Base-by-base conservation (phyloP, 2,113 vertebrate genomes). In the Cacatua alba region DNA sequence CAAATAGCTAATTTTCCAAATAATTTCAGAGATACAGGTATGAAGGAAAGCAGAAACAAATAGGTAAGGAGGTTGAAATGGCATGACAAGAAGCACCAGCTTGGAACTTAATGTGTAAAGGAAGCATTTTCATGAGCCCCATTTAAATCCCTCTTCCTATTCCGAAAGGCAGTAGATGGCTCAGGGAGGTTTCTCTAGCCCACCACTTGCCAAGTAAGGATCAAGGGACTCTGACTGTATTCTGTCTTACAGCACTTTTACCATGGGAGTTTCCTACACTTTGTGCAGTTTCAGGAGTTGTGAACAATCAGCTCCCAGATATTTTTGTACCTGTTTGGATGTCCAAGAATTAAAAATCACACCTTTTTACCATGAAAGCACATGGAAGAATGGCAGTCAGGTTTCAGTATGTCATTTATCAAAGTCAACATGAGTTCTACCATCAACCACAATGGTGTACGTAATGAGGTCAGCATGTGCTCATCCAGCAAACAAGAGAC, bases 391-490 rank as follows among this genome's bases (percentile, higher is more conserved):
- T 24, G 6, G 20, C 48, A 96, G 39, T n/a, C 11, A 17, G 41
- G 31, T 75, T 84, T 84, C 74, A 85, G 15, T 23, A n/a, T 0
- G 0, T 68, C 17, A 31, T 76, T 64, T 62, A 62, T 65, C 71
- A 72, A 82, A 87, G 46, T 24, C 26, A 85, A 15, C 1, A 0
- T 64, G 43, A 85, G 18, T 18, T 64, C 59, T 87, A 67, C 75
- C 75, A 62, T 53, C 16, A 72, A 41, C 44, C 71, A 69, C 59
- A 74, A 48, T 9, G 41, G 31, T 80, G 57, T 44, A 35, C 1
- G 0, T 65, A 64, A 35, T 0, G 1, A 80, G 35, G 21, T 23
- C 52, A 57, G 33, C 26, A 62, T 0, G 0, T 17, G 17, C 18
- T 68, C n/a, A 74, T 52, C n/a, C 53, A 48, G 43, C 9, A 57